These are phyloP conservation scores for Pandemis heparana DNA, from an alignment of 2,888 invertebrate species.

Conservation along the genomic window DNA sequence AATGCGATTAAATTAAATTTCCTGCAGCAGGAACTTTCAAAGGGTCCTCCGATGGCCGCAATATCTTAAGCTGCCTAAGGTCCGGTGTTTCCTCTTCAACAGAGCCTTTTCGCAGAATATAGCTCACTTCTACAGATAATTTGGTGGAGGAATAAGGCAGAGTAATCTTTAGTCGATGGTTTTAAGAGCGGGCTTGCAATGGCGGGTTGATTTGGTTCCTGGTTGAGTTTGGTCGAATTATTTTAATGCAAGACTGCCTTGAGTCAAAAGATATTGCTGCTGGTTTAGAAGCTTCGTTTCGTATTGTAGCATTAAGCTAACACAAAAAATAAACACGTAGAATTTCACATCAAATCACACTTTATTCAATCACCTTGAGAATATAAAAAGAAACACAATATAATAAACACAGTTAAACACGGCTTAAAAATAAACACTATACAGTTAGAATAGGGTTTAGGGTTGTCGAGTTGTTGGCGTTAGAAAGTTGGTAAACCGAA, in stretches of 20 bases:
- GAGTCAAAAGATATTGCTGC: conserved; percentile 11
- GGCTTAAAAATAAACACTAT: too few species aligned
- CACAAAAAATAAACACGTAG: too few species aligned
- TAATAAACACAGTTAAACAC: too few species aligned
- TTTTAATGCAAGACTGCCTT: conserved; percentile 39
- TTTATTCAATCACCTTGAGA: too few species aligned
- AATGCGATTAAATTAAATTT: conserved; percentile 83
- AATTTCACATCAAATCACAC: too few species aligned
- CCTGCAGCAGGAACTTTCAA: conserved; percentile 76
- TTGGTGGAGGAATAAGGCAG: conserved; percentile 13
- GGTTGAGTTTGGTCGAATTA: conserved; percentile 38
- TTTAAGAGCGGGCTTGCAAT: conserved; percentile 29
- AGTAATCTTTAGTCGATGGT: conserved; percentile 16
- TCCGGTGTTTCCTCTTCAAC: conserved; percentile 57
- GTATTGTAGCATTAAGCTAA: too few species aligned
- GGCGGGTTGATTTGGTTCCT: conserved; percentile 34
- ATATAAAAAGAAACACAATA: too few species aligned
- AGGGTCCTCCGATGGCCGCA: conserved; percentile 75
- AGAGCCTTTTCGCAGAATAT: conserved; percentile 53
- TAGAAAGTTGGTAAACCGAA: too few species aligned
- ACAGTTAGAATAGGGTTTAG: too few species aligned
- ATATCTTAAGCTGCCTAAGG: conserved; percentile 76
- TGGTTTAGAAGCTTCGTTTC: background rate
- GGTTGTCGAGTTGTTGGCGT: too few species aligned
- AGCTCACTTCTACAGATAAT: conserved; percentile 40